These are phyloP conservation scores for Epistrophe grossulariae DNA, from an alignment of 2,888 invertebrate genomes.

Conservation along the genomic window DNA sequence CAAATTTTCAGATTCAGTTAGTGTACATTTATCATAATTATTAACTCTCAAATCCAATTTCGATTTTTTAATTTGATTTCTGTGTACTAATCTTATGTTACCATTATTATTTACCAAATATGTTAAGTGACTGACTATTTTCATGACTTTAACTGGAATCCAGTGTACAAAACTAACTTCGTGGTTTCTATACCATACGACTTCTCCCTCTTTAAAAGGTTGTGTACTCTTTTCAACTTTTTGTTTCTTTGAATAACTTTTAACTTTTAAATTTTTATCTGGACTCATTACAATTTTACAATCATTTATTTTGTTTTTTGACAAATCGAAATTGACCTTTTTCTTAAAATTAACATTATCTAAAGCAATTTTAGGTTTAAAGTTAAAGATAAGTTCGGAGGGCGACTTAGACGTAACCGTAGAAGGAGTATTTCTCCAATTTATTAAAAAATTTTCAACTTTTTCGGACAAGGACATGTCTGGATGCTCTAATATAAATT, in stretches of 20 bases:
- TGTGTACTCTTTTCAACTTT: not conserved
- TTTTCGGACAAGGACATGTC: conserved; percentile 43
- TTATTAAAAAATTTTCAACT: conserved; percentile 33
- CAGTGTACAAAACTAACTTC: conserved; percentile 45
- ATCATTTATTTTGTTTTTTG: not conserved
- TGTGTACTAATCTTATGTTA: too few species aligned
- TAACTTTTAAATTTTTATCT: too few species aligned
- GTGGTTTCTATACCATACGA: conserved; percentile 49
- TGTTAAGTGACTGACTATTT: conserved; percentile 12
- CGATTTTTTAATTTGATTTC: too few species aligned
- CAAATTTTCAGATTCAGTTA: conserved; percentile 1
- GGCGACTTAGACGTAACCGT: conserved; percentile 31
- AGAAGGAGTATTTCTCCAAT: conserved; percentile 38
- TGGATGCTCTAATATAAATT: conserved; percentile 40
- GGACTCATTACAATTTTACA: not conserved
- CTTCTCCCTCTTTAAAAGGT: conserved; percentile 31
- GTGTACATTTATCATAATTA: conserved; percentile 5
- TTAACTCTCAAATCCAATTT: conserved; percentile 18
- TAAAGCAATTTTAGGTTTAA: not conserved
- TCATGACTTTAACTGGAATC: conserved; percentile 33
- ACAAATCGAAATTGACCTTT: not conserved
- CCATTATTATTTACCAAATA: conserved; percentile 10
- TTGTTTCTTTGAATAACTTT: too few species aligned
- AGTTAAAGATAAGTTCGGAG: conserved; percentile 14
- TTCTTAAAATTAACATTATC: not conserved